phyloP scores from a whole-genome alignment of 1,140 invertebrate genomes.

The Vanessa tameamea region DNA sequence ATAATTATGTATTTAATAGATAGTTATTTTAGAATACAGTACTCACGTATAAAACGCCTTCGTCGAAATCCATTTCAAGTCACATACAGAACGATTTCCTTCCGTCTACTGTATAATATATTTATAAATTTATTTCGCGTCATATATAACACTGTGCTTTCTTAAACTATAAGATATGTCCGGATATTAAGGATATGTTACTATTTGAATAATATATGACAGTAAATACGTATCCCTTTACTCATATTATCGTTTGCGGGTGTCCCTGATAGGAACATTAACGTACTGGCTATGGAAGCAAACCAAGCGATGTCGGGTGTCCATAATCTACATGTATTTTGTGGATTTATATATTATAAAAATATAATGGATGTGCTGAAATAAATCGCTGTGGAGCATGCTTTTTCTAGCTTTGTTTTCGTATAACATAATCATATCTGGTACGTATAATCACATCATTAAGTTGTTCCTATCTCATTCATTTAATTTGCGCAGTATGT shows the following conservation, averaged over 20 bases:
- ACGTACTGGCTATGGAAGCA: background rate
- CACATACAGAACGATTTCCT: background rate
- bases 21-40: background rate
- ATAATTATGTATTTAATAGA: background rate
- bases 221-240: background rate
- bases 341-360: no score
- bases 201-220: background rate
- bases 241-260: background rate
- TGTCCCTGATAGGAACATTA: background rate
- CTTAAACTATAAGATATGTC: background rate
- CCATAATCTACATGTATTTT: background rate
- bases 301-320: background rate
- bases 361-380: no score
- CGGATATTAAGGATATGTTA: background rate
- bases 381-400: no score
- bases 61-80: slow-evolving; percentile 6
- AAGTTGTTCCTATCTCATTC: no score
- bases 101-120: background rate
- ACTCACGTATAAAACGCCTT: slow-evolving; percentile 1
- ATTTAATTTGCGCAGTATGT: no score
- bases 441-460: no score
- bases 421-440: no score
- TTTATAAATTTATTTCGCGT: background rate
- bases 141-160: background rate
- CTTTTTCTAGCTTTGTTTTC: no score